phyloP scores from a whole-genome alignment of 2,797 vertebrate species.

The Notolabrus celidotus region DNA sequence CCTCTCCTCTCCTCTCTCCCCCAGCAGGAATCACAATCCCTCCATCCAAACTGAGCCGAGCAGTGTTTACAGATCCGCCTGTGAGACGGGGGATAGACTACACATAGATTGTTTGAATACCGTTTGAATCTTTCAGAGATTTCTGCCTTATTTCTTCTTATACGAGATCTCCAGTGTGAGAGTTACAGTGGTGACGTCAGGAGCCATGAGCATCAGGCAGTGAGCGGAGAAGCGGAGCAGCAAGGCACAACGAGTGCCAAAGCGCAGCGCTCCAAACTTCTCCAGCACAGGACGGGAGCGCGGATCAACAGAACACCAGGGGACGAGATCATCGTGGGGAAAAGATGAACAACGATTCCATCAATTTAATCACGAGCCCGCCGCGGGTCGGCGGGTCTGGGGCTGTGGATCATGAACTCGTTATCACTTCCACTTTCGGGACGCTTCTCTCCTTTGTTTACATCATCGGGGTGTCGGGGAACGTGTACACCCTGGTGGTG shows the following conservation, averaged over 20 bases:
- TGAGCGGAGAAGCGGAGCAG: conserved; percentile 16
- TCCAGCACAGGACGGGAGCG: conserved; percentile 8
- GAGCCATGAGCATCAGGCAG: conserved; percentile 50
- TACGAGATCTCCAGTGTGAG: conserved; percentile 4
- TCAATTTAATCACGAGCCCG: conserved; percentile 56
- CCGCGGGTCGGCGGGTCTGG: conserved; percentile 66
- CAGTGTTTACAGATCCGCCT: neutral
- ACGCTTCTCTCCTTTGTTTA: conserved; percentile 91
- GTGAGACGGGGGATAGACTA: neutral
- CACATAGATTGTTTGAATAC: neutral
- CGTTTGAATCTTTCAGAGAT: too few relatives aligned
- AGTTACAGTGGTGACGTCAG: conserved; percentile 75
- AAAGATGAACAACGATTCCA: conserved; percentile 80
- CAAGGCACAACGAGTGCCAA: conserved; percentile 50
- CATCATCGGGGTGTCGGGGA: conserved; percentile 90
- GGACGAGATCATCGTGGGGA: neutral
- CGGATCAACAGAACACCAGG: neutral
- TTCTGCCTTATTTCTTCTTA: neutral
- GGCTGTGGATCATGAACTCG: conserved; percentile 82
- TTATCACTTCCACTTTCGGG: conserved; percentile 90
- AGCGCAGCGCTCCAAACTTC: conserved; percentile 62
- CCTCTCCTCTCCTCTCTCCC: fast-evolving
- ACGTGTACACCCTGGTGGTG: conserved; percentile 92
- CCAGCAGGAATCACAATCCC: neutral
- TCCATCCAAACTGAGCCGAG: neutral